These are phyloP conservation scores for Opisthocomus hoazin DNA, from an alignment of 2,113 vertebrate genomes.

Conservation along the genomic window DNA sequence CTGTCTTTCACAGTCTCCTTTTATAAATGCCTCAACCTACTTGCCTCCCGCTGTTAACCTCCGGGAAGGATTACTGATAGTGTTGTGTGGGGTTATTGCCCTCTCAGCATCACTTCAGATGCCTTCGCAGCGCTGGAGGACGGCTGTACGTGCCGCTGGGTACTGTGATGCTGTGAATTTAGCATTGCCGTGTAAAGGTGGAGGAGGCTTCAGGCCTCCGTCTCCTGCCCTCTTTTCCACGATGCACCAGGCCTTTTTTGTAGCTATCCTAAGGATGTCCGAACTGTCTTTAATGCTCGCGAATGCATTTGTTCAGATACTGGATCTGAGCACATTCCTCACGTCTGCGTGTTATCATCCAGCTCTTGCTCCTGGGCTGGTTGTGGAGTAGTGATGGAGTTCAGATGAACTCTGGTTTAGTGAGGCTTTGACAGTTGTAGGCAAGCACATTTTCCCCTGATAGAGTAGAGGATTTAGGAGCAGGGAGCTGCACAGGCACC, in stretches of 20 bases:
- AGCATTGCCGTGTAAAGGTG: rapidly evolving
- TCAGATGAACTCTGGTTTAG: background rate
- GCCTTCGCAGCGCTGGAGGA: background rate
- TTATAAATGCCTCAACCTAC: background rate
- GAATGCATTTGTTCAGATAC: background rate
- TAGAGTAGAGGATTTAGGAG: background rate
- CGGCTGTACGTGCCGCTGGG: background rate
- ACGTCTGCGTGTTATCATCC: background rate
- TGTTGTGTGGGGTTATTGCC: background rate
- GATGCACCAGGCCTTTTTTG: background rate
- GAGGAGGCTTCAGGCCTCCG: background rate
- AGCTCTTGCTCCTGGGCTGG: background rate
- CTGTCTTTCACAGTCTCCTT: background rate
- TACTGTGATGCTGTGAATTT: rapidly evolving
- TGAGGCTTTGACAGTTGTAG: background rate
- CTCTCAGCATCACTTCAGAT: background rate
- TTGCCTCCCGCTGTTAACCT: background rate
- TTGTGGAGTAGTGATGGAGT: background rate
- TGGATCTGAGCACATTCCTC: background rate
- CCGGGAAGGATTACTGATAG: background rate
- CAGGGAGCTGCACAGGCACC: background rate
- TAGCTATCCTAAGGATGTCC: rapidly evolving
- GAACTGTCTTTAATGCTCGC: background rate
- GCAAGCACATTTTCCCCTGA: background rate
- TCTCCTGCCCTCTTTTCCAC: background rate